Conservation (phyloP, 2,113 vertebrate species). For the Engystomops pustulosus region DNA sequence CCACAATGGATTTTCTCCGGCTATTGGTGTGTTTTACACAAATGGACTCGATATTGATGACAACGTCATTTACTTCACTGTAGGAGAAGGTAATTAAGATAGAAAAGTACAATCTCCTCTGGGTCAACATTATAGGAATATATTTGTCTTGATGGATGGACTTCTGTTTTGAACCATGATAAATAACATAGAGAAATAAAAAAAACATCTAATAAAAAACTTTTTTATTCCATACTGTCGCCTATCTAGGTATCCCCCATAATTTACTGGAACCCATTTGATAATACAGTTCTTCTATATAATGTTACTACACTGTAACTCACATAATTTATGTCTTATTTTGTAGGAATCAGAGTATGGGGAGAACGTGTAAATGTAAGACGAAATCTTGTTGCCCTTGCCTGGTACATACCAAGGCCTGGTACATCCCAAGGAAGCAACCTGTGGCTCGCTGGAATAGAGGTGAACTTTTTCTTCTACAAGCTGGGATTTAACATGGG, state of each 20-base stretch:
- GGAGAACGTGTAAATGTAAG: conserved; percentile 71
- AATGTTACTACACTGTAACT: not conserved
- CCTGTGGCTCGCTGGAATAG: conserved; percentile 84
- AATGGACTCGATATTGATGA: conserved; percentile 77
- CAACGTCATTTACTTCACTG: conserved; percentile 81
- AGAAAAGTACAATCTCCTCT: too few species aligned
- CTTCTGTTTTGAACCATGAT: too few species aligned
- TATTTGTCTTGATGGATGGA: too few species aligned
- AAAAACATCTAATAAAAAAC: too few species aligned
- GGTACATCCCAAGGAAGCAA: conserved; percentile 72
- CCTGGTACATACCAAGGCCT: conserved; percentile 79
- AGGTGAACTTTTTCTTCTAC: conserved; percentile 70
- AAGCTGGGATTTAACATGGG: too few species aligned
- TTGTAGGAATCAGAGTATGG: conserved; percentile 79
- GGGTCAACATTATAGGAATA: too few species aligned
- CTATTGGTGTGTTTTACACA: conserved; percentile 82
- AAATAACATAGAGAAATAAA: too few species aligned
- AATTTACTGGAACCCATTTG: too few species aligned
- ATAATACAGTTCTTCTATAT: not conserved
- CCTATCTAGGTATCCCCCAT: too few species aligned
- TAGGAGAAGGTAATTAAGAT: conserved; percentile 84
- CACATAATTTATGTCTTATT: not conserved
- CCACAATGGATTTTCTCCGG: conserved; percentile 83
- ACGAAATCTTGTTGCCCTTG: conserved; percentile 80
- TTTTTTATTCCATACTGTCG: too few species aligned